Percentiles rank a stretch among this genome's conserved stretches.
Evolutionary conservation across 2,113 vertebrate species (phyloP).

Genomic region (Pelmatolapia mariae): DNA sequence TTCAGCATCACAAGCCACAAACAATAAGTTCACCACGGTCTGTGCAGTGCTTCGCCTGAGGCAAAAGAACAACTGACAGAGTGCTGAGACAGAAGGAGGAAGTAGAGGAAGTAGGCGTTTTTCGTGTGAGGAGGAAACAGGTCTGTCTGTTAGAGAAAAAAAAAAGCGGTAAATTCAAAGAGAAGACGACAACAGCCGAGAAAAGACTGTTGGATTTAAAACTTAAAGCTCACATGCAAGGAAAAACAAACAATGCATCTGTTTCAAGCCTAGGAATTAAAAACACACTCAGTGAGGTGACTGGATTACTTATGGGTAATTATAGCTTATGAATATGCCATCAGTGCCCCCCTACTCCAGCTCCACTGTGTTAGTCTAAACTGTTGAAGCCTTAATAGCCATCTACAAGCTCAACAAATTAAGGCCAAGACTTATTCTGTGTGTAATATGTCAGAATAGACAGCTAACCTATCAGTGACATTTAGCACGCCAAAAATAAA

Average conservation of each 20-base stretch:
- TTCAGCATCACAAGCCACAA: conserved; percentile 12
- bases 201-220: background rate
- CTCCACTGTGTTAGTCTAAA: background rate
- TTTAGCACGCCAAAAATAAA: background rate
- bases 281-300: background rate
- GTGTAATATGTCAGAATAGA: background rate
- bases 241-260: background rate
- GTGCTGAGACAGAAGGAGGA: conserved; percentile 64
- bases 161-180: conserved; percentile 62
- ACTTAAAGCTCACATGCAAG: background rate
- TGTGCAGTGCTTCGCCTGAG: background rate
- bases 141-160: background rate
- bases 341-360: background rate
- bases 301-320: background rate
- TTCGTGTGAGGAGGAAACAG: conserved; percentile 68
- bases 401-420: background rate
- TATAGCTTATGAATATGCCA: background rate
- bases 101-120: conserved; percentile 79
- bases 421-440: background rate
- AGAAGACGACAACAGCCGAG: background rate
- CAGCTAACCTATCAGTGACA: background rate
- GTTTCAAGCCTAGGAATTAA: background rate
- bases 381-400: background rate
- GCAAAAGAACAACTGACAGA: conserved; percentile 12
- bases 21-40: conserved; percentile 12